Evolutionary conservation across 1,140 invertebrate genomes (phyloP).

Genomic region (Sycophaga agraensis): DNA sequence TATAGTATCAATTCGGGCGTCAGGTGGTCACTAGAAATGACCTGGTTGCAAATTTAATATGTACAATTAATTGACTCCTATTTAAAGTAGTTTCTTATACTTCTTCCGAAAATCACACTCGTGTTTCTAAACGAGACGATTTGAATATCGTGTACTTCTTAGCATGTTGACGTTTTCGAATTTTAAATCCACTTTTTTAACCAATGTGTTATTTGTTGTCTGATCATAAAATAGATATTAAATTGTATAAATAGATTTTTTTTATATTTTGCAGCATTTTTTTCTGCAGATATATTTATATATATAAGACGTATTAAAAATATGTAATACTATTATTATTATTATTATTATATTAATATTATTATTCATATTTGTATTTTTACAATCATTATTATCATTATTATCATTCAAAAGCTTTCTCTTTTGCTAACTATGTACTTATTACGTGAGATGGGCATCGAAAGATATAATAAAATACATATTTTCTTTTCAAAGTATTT

Average conservation of each 20-base stretch:
- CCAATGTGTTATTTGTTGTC: slow-evolving; percentile 48
- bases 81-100: slow-evolving; percentile 36
- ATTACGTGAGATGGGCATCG: slow-evolving; percentile 5
- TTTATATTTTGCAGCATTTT: slow-evolving; percentile 33
- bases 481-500: slow-evolving; percentile 8
- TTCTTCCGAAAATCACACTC: slow-evolving; percentile 36
- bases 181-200: slow-evolving; percentile 51
- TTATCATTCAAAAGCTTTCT: not conserved
- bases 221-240: slow-evolving; percentile 42
- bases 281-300: slow-evolving; percentile 33
- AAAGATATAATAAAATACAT: too few relatives aligned
- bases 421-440: slow-evolving; percentile 23
- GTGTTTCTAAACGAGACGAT: slow-evolving; percentile 8
- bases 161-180: slow-evolving; percentile 54
- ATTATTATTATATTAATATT: too few relatives aligned
- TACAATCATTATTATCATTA: slow-evolving; percentile 18
- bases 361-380: too few relatives aligned
- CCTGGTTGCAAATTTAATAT: slow-evolving; percentile 23
- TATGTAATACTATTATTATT: too few relatives aligned
- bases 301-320: slow-evolving; percentile 34
- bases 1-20: slow-evolving; percentile 2
- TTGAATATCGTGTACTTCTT: slow-evolving; percentile 30
- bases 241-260: slow-evolving; percentile 37
- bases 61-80: slow-evolving; percentile 24
- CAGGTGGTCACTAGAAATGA: slow-evolving; percentile 10